phyloP scores from a whole-genome alignment of 2,888 invertebrate species.

The Salpingus planirostris region DNA sequence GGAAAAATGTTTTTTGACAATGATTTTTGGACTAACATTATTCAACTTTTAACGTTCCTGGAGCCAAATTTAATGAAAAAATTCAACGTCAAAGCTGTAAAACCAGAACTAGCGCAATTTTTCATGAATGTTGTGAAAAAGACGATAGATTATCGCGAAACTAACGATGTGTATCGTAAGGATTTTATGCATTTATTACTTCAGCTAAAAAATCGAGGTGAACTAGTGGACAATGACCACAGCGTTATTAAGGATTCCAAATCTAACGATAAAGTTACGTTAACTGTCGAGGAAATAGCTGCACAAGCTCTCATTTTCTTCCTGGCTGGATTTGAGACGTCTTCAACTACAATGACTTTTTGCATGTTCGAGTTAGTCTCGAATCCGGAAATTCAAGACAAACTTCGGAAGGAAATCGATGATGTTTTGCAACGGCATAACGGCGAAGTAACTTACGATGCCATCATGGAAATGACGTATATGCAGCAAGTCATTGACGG shows the following conservation, averaged over 20 bases:
- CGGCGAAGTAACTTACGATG: slow-evolving; percentile 36
- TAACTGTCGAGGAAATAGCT: slow-evolving; percentile 24
- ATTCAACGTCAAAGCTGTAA: slow-evolving; percentile 10
- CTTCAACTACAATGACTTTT: slow-evolving; percentile 39
- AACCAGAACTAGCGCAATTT: slow-evolving; percentile 33
- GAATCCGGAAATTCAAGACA: slow-evolving; percentile 39
- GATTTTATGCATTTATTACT: slow-evolving; percentile 49
- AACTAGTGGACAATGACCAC: slow-evolving; percentile 15
- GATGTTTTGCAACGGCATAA: slow-evolving; percentile 24
- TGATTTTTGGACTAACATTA: neutral
- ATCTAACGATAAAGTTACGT: slow-evolving; percentile 5
- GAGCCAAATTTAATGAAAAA: slow-evolving; percentile 1
- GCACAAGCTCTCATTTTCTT: slow-evolving; percentile 42
- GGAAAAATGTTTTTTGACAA: neutral
- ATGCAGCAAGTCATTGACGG: slow-evolving; percentile 39
- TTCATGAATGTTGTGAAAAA: slow-evolving; percentile 40
- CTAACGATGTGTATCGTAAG: slow-evolving; percentile 40
- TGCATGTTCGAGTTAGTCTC: slow-evolving; percentile 37
- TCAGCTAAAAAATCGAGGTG: slow-evolving; percentile 40
- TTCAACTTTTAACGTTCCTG: neutral
- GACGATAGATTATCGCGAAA: slow-evolving; percentile 41
- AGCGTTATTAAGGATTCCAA: slow-evolving; percentile 7
- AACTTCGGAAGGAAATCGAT: slow-evolving; percentile 36
- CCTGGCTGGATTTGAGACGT: slow-evolving; percentile 44
- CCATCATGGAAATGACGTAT: slow-evolving; percentile 40